Percentiles rank a stretch among this genome's conserved stretches.
Evolutionary conservation across 1,140 invertebrate species (phyloP).

Genomic region (Acyrthosiphon pisum): DNA sequence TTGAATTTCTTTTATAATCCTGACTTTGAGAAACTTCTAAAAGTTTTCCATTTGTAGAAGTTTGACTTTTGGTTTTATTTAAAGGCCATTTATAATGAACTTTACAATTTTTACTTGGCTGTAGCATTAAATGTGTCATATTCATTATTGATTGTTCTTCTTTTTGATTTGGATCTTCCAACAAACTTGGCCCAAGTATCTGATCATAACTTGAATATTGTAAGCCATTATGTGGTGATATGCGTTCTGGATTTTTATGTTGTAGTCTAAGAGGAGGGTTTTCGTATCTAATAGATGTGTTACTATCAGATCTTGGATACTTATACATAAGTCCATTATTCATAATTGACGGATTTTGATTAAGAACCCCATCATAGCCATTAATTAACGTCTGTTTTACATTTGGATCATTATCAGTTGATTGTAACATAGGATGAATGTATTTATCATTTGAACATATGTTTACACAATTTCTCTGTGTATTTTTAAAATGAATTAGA

Average conservation of each 20-base stretch:
- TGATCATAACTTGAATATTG: background rate
- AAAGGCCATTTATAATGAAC: constrained; percentile 53
- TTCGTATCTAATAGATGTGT: background rate
- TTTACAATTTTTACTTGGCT: constrained; percentile 35
- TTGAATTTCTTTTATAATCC: constrained; percentile 36
- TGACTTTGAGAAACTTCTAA: background rate
- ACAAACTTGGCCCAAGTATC: background rate
- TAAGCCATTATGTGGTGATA: constrained; percentile 35
- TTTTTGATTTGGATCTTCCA: constrained; percentile 29
- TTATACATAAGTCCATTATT: constrained; percentile 37
- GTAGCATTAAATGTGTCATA: constrained; percentile 33
- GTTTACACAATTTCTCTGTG: background rate
- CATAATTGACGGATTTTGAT: background rate
- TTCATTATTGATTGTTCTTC: background rate
- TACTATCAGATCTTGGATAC: background rate
- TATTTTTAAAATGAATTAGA: constrained; percentile 29
- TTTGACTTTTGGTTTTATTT: constrained; percentile 40
- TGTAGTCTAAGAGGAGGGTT: constrained; percentile 6
- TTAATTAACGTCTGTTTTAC: background rate
- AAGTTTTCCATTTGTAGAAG: background rate
- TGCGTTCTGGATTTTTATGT: constrained; percentile 6
- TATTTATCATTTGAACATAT: constrained; percentile 16
- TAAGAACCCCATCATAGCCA: background rate
- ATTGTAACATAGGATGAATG: background rate
- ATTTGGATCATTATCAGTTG: constrained; percentile 6